Conservation (phyloP, 23 tunicate genomes). For the Aplidium turbinatum region DNA sequence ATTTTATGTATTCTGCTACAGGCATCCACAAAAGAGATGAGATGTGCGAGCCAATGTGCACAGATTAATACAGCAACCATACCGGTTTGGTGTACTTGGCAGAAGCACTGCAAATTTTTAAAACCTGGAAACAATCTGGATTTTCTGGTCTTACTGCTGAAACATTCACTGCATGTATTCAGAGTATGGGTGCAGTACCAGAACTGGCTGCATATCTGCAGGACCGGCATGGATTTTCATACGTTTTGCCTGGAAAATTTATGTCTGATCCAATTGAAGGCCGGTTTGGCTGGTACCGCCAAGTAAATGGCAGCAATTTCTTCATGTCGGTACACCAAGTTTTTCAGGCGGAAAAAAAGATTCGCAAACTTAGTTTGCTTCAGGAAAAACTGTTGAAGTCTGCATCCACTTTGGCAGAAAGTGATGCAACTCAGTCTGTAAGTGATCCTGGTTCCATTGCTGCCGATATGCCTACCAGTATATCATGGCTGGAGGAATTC, state of each 20-base stretch:
- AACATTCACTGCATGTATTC: slow-evolving; percentile 28
- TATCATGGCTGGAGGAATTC: background rate
- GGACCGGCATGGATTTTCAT: slow-evolving; percentile 20
- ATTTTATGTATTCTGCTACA: no score
- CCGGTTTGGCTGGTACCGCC: slow-evolving; percentile 32
- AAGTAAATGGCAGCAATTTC: slow-evolving; percentile 20
- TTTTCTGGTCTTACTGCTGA: slow-evolving; percentile 15
- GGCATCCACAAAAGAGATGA: no score
- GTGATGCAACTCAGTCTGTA: no score
- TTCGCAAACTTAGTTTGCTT: no score
- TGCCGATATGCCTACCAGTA: no score
- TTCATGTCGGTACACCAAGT: slow-evolving; percentile 5
- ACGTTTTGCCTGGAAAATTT: slow-evolving; percentile 15
- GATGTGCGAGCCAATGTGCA: no score
- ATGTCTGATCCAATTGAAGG: slow-evolving; percentile 28
- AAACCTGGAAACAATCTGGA: slow-evolving; percentile 11
- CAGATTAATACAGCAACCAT: no score
- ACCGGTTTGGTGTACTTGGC: slow-evolving; percentile 9
- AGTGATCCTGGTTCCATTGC: no score
- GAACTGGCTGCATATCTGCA: slow-evolving; percentile 9
- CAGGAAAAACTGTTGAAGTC: no score
- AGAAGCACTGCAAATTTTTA: slow-evolving; percentile 3
- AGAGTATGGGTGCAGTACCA: slow-evolving; percentile 8
- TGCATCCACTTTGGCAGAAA: no score
- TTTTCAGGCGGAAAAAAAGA: background rate